These are phyloP conservation scores for Hyles lineata DNA, from an alignment of 2,888 invertebrate genomes.

Conservation along the genomic window DNA sequence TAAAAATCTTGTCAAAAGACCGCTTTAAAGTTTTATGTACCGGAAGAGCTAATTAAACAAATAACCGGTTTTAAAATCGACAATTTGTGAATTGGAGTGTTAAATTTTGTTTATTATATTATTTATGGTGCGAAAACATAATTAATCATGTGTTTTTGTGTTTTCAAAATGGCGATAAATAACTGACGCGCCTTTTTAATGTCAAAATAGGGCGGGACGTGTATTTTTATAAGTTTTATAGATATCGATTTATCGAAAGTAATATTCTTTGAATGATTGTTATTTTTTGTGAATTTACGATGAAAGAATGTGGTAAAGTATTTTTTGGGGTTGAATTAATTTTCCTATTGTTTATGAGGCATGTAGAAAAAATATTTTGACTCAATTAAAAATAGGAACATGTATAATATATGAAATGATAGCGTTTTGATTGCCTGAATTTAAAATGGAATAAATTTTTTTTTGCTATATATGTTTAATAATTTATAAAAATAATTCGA, in stretches of 20 bases:
- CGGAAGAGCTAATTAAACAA: slow-evolving; percentile 28
- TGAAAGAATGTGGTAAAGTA: too few species aligned
- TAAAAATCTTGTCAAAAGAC: neutral
- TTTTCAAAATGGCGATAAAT: neutral
- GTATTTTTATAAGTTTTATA: neutral
- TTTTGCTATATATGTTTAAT: too few species aligned
- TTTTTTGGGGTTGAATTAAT: too few species aligned
- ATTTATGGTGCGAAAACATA: slow-evolving; percentile 24
- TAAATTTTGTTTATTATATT: slow-evolving; percentile 5
- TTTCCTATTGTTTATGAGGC: too few species aligned
- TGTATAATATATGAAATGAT: too few species aligned
- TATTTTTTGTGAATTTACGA: too few species aligned
- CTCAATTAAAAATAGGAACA: too few species aligned
- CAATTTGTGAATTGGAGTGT: slow-evolving; percentile 20
- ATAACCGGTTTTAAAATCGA: slow-evolving; percentile 25
- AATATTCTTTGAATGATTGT: too few species aligned
- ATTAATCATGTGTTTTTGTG: slow-evolving; percentile 3
- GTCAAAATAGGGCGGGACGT: neutral
- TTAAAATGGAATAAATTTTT: too few species aligned
- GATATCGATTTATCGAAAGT: neutral
- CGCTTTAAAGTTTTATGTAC: slow-evolving; percentile 14
- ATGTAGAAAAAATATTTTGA: too few species aligned
- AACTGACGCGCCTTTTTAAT: slow-evolving; percentile 17
- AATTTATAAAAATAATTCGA: too few species aligned
- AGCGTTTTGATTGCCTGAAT: too few species aligned